Conservation (phyloP, 2,888 invertebrate genomes). For the Lissocephala sabroskyi region DNA sequence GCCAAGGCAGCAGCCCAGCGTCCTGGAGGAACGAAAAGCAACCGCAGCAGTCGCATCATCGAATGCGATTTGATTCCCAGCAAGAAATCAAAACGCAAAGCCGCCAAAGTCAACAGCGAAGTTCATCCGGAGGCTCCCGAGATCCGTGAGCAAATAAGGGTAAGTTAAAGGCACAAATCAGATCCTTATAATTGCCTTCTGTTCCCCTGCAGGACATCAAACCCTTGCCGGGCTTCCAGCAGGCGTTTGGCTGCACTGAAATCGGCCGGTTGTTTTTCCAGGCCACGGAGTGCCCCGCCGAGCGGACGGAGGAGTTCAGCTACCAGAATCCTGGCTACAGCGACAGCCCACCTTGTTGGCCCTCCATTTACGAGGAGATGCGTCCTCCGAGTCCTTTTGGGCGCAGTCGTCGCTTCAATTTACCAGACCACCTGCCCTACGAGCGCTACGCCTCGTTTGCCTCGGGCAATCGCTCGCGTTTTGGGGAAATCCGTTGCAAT, state of each 20-base stretch:
- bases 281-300: too few relatives aligned
- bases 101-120: constrained; percentile 24
- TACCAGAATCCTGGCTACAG: too few relatives aligned
- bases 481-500: constrained; percentile 59
- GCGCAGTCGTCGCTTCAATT: constrained; percentile 27
- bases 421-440: constrained; percentile 48
- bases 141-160: constrained; percentile 57
- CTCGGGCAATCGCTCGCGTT: constrained; percentile 39
- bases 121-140: constrained; percentile 28
- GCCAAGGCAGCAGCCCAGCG: constrained; percentile 9
- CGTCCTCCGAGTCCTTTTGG: constrained; percentile 10
- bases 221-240: constrained; percentile 86
- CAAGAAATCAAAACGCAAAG: constrained; percentile 65
- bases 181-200: background rate
- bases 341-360: constrained; percentile 29
- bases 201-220: constrained; percentile 57
- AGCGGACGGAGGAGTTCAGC: too few relatives aligned
- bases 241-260: constrained; percentile 89
- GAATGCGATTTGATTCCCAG: constrained; percentile 69
- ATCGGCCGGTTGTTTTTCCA: constrained; percentile 89
- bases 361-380: constrained; percentile 36
- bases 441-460: constrained; percentile 39
- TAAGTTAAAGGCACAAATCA: constrained; percentile 24
- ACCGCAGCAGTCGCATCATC: constrained; percentile 52
- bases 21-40: too few relatives aligned